Percentiles rank a stretch among this genome's conserved stretches.
Evolutionary conservation across 2,888 invertebrate genomes (phyloP).

Genomic region (Machimus rusticus): DNA sequence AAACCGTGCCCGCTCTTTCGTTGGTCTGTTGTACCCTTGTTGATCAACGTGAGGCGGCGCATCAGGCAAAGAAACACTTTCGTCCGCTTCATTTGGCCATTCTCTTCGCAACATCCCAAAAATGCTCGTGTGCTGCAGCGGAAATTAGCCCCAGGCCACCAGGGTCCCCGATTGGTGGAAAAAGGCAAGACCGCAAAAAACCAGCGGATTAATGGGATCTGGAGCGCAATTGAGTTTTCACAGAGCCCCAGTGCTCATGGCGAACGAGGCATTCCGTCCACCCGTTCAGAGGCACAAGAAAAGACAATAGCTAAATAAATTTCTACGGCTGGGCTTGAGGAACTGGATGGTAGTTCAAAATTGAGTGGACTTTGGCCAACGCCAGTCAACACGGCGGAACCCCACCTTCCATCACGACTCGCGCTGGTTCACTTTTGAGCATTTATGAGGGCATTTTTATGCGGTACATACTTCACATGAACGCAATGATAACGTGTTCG

Average conservation of each 20-base stretch:
- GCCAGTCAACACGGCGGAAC: background rate
- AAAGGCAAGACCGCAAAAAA: background rate
- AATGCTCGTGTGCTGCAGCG: background rate
- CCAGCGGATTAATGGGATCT: slow-evolving; percentile 12
- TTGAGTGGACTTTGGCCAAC: background rate
- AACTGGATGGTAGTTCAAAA: background rate
- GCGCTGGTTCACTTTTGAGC: background rate
- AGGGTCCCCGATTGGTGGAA: background rate
- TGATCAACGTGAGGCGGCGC: background rate
- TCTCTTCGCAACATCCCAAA: slow-evolving; percentile 1
- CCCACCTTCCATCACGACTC: slow-evolving; percentile 23
- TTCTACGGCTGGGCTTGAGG: background rate
- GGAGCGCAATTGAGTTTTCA: slow-evolving; percentile 21
- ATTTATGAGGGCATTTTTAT: background rate
- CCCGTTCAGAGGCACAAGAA: background rate
- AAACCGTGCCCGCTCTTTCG: background rate
- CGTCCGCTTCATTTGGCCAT: slow-evolving; percentile 19
- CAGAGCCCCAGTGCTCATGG: background rate
- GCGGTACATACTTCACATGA: background rate
- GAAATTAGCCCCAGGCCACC: background rate
- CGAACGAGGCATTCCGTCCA: background rate
- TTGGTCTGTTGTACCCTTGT: background rate
- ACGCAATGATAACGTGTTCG: background rate
- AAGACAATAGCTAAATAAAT: slow-evolving; percentile 25
- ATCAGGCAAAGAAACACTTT: slow-evolving; percentile 14